phyloP scores from a whole-genome alignment of 2,888 invertebrate genomes.

The Ashinkailepas kermadecensis region DNA sequence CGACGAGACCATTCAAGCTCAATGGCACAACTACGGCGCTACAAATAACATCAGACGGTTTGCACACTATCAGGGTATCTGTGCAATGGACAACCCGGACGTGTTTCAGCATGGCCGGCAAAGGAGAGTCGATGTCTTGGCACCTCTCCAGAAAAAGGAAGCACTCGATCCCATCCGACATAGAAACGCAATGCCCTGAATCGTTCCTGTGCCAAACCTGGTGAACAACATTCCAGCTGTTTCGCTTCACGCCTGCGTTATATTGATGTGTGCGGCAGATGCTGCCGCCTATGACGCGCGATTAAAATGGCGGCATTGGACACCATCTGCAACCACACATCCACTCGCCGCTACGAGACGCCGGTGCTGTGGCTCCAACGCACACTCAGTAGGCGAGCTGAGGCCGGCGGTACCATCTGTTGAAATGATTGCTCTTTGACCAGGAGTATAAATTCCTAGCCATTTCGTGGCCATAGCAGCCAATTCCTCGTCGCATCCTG shows the following conservation, averaged over 20 bases:
- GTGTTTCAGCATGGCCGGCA: neutral
- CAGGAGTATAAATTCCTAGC: neutral
- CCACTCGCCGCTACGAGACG: neutral
- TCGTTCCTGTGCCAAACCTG: neutral
- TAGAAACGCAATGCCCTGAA: neutral
- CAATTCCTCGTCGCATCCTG: neutral
- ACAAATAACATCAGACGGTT: neutral
- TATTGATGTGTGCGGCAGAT: too few relatives aligned
- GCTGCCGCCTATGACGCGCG: too few relatives aligned
- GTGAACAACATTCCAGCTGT: neutral
- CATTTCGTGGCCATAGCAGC: neutral
- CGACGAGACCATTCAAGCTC: neutral
- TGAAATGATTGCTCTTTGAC: neutral
- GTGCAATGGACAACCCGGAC: neutral
- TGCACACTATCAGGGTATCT: neutral
- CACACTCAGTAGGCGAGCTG: neutral
- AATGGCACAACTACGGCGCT: too few relatives aligned
- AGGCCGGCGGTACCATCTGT: neutral
- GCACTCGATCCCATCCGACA: neutral
- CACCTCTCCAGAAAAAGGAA: neutral
- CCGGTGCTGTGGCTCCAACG: too few relatives aligned
- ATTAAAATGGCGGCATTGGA: too few relatives aligned
- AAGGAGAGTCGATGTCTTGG: neutral
- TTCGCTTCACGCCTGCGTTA: too few relatives aligned
- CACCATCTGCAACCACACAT: too few relatives aligned